A percentile compares a stretch with the other conserved stretches of the same genome.
These are phyloP conservation scores for Echinarachnius parma DNA, from an alignment of 53 echinoderm and acorn worm species.

Conservation along the genomic window DNA sequence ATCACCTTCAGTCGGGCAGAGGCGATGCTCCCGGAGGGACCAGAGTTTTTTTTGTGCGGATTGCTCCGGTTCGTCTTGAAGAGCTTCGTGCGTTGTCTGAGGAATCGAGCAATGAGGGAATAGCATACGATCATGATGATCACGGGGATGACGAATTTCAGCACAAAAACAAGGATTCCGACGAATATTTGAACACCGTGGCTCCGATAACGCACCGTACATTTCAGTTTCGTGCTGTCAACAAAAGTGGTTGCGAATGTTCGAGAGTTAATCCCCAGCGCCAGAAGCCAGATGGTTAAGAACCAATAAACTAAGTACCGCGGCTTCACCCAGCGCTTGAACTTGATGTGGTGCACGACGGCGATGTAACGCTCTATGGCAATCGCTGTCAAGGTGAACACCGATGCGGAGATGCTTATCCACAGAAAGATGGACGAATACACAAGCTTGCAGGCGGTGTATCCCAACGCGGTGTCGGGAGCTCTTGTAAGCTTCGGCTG, in stretches of 20 bases:
- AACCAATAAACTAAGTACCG: background rate
- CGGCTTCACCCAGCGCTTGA: slow-evolving; percentile 31
- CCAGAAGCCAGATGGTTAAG: slow-evolving; percentile 17
- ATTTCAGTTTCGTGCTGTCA: background rate
- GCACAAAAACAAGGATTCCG: slow-evolving; percentile 45
- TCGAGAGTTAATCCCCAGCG: slow-evolving; percentile 15
- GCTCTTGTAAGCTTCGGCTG: slow-evolving; percentile 36
- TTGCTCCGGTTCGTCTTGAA: background rate
- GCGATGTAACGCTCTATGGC: slow-evolving; percentile 69
- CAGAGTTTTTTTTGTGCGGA: background rate
- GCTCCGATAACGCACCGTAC: slow-evolving; percentile 7
- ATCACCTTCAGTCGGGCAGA: slow-evolving; percentile 37
- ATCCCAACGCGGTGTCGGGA: slow-evolving; percentile 31
- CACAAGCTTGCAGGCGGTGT: slow-evolving; percentile 58
- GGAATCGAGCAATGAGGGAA: slow-evolving; percentile 11
- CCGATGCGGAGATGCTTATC: slow-evolving; percentile 56
- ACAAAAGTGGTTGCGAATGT: slow-evolving; percentile 6
- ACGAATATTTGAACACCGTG: slow-evolving; percentile 30
- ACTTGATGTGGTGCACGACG: slow-evolving; percentile 50
- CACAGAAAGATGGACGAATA: slow-evolving; percentile 58
- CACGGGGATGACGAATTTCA: slow-evolving; percentile 54
- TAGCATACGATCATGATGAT: slow-evolving; percentile 57
- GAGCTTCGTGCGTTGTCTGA: background rate
- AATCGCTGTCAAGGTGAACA: slow-evolving; percentile 60
- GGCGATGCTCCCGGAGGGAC: slow-evolving; percentile 20